Percentiles rank a stretch among this genome's conserved stretches.
Evolutionary conservation across 2,888 invertebrate genomes (phyloP).

Genomic region (Hemistola chrysoprasaria): DNA sequence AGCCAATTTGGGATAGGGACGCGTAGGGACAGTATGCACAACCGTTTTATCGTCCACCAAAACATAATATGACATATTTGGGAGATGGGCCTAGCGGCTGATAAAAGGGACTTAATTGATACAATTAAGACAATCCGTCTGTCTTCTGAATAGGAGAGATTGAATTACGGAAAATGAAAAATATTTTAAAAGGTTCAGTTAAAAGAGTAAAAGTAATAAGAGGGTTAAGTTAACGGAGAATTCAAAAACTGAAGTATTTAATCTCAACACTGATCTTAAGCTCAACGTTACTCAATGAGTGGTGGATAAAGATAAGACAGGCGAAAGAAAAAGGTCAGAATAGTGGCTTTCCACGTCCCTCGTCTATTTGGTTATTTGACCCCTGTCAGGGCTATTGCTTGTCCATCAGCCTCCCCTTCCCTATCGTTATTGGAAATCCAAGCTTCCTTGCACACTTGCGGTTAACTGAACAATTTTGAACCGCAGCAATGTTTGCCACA

Average conservation of each 20-base stretch:
- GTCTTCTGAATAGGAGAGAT: background rate
- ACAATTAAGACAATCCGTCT: slow-evolving; percentile 14
- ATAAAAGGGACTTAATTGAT: slow-evolving; percentile 18
- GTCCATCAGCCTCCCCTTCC: slow-evolving; percentile 54
- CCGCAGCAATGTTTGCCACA: slow-evolving; percentile 40
- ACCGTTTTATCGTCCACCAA: slow-evolving; percentile 39
- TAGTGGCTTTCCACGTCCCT: slow-evolving; percentile 34
- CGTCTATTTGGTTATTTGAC: slow-evolving; percentile 58
- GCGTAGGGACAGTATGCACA: slow-evolving; percentile 44
- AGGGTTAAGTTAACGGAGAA: no score
- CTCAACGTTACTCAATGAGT: background rate
- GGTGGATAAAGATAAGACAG: slow-evolving; percentile 16
- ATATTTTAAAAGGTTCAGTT: background rate
- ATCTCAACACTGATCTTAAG: background rate
- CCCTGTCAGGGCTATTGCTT: slow-evolving; percentile 62
- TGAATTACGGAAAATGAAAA: background rate
- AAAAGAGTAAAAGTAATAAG: no score
- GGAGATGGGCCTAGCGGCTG: slow-evolving; percentile 27
- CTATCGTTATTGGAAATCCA: slow-evolving; percentile 62
- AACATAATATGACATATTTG: slow-evolving; percentile 39
- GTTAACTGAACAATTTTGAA: slow-evolving; percentile 58
- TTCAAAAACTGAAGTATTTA: no score
- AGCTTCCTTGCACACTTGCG: slow-evolving; percentile 49
- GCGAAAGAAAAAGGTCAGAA: slow-evolving; percentile 28
- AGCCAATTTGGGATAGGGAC: slow-evolving; percentile 62